A percentile compares a stretch with the other conserved stretches of the same genome.
Evolutionary conservation across 2,113 vertebrate genomes (phyloP).

Genomic region (Xiphophorus maculatus): DNA sequence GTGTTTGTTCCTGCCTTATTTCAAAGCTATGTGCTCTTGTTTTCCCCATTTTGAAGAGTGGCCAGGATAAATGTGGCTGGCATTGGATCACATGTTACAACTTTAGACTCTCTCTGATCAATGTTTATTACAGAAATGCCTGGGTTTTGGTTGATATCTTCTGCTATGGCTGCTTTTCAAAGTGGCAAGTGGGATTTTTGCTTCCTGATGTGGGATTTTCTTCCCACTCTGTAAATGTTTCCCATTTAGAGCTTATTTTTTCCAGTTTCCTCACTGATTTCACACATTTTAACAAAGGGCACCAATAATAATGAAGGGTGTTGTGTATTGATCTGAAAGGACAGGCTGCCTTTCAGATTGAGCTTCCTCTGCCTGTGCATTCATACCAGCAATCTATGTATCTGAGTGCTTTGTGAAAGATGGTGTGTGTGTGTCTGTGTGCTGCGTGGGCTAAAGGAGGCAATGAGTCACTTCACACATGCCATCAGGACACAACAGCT

Average conservation of each 20-base stretch:
- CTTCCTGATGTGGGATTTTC: neutral
- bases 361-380: neutral
- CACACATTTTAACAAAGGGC: neutral
- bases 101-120: neutral
- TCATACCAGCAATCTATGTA: neutral
- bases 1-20: too few species aligned
- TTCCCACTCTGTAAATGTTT: neutral
- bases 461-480: conserved; percentile 80
- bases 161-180: neutral
- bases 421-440: conserved; percentile 25
- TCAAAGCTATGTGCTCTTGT: too few species aligned
- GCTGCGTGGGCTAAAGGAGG: conserved; percentile 72
- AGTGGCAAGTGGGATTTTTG: too few species aligned
- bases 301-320: too few species aligned
- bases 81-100: too few species aligned
- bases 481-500: conserved; percentile 78
- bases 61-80: too few species aligned
- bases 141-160: neutral
- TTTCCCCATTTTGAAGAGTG: too few species aligned
- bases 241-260: neutral
- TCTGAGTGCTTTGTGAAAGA: conserved; percentile 9
- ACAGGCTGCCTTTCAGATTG: neutral
- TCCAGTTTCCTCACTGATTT: neutral
- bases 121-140: neutral
- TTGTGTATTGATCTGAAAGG: neutral